phyloP scores from a whole-genome alignment of 2,888 invertebrate species.

The Coleophora flavipennella region DNA sequence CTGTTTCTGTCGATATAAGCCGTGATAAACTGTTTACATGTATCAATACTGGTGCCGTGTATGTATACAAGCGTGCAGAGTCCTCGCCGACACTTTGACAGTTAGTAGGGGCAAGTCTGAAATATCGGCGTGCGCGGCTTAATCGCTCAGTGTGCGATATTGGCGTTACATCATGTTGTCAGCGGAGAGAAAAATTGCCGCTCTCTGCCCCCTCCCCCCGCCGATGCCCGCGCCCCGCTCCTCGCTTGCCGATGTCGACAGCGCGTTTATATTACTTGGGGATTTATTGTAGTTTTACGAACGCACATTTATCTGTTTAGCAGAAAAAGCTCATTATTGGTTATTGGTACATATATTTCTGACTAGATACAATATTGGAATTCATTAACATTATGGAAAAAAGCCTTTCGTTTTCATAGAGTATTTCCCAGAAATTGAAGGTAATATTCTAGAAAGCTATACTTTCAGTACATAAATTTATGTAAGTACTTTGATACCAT shows the following conservation, averaged over 20 bases:
- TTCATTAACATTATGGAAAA: too few relatives aligned
- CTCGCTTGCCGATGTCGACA: constrained; percentile 48
- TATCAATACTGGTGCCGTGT: not conserved
- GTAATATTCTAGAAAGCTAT: too few relatives aligned
- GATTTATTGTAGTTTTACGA: constrained; percentile 65
- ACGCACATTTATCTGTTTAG: constrained; percentile 52
- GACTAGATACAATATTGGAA: too few relatives aligned
- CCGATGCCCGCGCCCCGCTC: constrained; percentile 29
- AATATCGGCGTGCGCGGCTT: constrained; percentile 71
- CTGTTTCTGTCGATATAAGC: constrained; percentile 25
- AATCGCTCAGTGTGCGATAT: constrained; percentile 72
- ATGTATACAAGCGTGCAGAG: constrained; percentile 27
- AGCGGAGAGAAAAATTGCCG: constrained; percentile 70
- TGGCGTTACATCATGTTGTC: constrained; percentile 73
- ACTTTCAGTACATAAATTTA: too few relatives aligned
- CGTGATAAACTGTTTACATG: constrained; percentile 26
- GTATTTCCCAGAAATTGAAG: too few relatives aligned
- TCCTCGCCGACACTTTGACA: constrained; percentile 63
- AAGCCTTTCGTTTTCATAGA: too few relatives aligned
- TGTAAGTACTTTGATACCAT: too few relatives aligned
- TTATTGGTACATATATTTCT: too few relatives aligned
- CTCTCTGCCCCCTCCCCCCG: constrained; percentile 38
- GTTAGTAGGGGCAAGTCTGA: constrained; percentile 70
- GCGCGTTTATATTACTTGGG: constrained; percentile 63
- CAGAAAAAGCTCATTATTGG: constrained; percentile 15